Conservation (phyloP, 2,113 vertebrate species). For the Bungarus multicinctus region DNA sequence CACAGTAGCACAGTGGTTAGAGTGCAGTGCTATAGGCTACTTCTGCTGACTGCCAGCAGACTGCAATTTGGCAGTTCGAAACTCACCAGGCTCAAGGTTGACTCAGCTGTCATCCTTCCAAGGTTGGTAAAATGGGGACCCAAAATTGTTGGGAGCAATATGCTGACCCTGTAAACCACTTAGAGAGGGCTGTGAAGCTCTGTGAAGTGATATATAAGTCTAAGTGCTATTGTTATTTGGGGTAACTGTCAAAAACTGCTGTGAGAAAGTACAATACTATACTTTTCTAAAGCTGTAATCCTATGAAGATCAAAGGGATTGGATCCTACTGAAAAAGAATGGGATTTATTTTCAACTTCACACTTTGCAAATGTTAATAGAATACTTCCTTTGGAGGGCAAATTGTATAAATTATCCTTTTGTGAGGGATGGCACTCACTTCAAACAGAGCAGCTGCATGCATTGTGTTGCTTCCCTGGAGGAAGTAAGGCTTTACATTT, state of each 20-base stretch:
- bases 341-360: background rate
- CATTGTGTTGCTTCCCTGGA: background rate
- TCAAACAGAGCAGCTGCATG: background rate
- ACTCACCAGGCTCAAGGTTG: no score
- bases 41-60: no score
- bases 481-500: background rate
- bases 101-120: no score
- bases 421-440: background rate
- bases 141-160: no score
- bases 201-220: no score
- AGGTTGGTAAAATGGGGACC: no score
- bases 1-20: no score
- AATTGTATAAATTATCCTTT: background rate
- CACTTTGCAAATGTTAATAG: background rate
- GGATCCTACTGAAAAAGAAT: background rate
- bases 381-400: background rate
- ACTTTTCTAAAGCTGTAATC: background rate
- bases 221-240: background rate
- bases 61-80: no score
- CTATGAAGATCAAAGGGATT: background rate
- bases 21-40: no score
- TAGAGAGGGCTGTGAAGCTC: no score
- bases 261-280: background rate
- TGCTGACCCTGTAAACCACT: no score
- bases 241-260: background rate